Evolutionary conservation across 1,140 invertebrate genomes (phyloP).

Genomic region (Tachypleus tridentatus): DNA sequence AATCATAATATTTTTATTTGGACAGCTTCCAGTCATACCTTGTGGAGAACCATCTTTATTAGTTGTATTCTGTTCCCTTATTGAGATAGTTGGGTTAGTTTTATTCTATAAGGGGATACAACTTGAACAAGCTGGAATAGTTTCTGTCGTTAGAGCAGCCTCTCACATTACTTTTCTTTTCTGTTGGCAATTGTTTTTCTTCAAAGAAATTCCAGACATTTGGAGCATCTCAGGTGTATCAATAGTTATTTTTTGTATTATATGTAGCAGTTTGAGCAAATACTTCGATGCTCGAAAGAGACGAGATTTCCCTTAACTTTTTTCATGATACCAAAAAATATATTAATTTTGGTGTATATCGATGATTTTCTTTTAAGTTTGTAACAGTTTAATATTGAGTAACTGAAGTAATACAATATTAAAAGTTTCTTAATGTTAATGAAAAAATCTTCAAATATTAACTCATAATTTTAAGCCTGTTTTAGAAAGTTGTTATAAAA

Average conservation of each 20-base stretch:
- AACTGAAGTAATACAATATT: too few species aligned
- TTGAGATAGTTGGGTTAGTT: constrained; percentile 79
- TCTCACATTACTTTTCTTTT: constrained; percentile 86
- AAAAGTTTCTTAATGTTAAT: too few species aligned
- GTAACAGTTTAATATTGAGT: too few species aligned
- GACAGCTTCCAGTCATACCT: constrained; percentile 64
- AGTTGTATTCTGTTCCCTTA: constrained; percentile 52
- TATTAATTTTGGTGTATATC: too few species aligned
- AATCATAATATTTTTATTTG: constrained; percentile 57
- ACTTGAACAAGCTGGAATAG: constrained; percentile 80
- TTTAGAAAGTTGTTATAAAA: too few species aligned
- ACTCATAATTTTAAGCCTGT: too few species aligned
- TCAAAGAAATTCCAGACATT: constrained; percentile 65
- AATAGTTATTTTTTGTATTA: constrained; percentile 66
- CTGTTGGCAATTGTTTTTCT: constrained; percentile 67
- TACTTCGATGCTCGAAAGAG: constrained; percentile 28
- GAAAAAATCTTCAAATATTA: too few species aligned
- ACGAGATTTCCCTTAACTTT: too few species aligned
- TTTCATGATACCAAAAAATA: too few species aligned
- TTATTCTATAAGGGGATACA: constrained; percentile 65
- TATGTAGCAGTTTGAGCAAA: constrained; percentile 69
- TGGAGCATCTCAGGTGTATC: constrained; percentile 67
- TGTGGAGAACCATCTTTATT: constrained; percentile 69
- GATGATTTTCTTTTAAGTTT: too few species aligned
- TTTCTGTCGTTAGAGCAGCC: constrained; percentile 66